phyloP scores from a whole-genome alignment of 2,888 invertebrate genomes.

The Camponotus fellah region DNA sequence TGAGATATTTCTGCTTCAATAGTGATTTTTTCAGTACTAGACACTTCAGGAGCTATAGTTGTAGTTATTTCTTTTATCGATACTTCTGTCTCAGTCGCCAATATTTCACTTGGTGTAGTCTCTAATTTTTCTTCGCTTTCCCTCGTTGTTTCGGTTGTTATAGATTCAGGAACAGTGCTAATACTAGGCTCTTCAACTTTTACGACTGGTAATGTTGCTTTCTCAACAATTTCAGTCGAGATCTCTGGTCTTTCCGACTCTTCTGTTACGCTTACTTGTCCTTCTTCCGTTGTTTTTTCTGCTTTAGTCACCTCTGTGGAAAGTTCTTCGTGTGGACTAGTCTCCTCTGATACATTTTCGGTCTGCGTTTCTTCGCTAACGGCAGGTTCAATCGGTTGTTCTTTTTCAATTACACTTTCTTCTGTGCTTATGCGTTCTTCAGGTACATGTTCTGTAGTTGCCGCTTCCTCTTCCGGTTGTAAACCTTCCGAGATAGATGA shows the following conservation, averaged over 20 bases:
- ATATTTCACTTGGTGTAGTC: conserved; percentile 11
- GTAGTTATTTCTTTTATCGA: conserved; percentile 59
- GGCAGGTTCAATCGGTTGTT: conserved; percentile 54
- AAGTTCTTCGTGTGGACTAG: conserved; percentile 48
- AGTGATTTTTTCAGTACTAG: conserved; percentile 60
- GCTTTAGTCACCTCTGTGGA: conserved; percentile 59
- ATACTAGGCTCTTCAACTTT: conserved; percentile 21
- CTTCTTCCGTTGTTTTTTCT: conserved; percentile 49
- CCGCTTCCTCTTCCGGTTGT: conserved; percentile 49
- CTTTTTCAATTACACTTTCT: conserved; percentile 51
- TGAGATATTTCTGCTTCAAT: conserved; percentile 37
- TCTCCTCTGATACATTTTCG: conserved; percentile 62
- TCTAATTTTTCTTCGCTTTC: conserved; percentile 45
- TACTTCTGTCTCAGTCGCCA: conserved; percentile 40
- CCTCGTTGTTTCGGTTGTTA: conserved; percentile 46
- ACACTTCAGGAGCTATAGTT: conserved; percentile 48
- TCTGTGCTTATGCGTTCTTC: conserved; percentile 43
- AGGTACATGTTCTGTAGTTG: conserved; percentile 28
- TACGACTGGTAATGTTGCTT: conserved; percentile 17
- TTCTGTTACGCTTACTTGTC: conserved; percentile 27
- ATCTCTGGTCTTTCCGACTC: conserved; percentile 37
- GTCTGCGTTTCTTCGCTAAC: conserved; percentile 58
- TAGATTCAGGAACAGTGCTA: conserved; percentile 30
- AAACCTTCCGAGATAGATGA: conserved; percentile 44
- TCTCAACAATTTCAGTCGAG: conserved; percentile 29